Percentiles rank a stretch among this genome's conserved stretches.
Conservation (phyloP, 2,797 vertebrate species). For the Triplophysa yarkandensis region DNA sequence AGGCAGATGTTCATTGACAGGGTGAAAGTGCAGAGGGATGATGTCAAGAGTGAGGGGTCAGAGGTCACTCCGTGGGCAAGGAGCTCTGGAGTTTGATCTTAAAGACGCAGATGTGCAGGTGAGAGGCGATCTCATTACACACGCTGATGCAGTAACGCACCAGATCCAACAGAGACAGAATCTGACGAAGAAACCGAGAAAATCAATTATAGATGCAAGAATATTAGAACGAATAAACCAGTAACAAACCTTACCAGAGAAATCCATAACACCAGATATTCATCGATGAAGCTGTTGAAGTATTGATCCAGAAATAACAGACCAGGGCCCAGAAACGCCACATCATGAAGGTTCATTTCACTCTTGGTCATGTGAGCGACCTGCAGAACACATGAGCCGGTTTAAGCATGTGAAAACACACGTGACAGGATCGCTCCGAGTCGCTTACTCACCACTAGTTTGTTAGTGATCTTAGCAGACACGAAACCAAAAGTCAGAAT, state of each 20-base stretch:
- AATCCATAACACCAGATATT: conserved; percentile 96
- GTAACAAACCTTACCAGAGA: conserved; percentile 84
- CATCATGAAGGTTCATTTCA: conserved; percentile 96
- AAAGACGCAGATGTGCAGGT: conserved; percentile 96
- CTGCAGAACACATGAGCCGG: conserved; percentile 62
- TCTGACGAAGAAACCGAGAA: conserved; percentile 67
- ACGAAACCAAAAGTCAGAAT: conserved; percentile 96
- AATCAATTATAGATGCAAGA: too few relatives aligned
- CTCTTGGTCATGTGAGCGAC: conserved; percentile 99
- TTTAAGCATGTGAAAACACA: neutral
- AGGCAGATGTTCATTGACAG: neutral
- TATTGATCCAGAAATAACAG: conserved; percentile 96
- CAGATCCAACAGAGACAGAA: conserved; percentile 94
- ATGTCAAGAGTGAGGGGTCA: conserved; percentile 23
- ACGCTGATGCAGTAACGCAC: conserved; percentile 96
- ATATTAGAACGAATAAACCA: neutral
- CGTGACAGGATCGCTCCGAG: neutral
- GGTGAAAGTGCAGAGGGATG: conserved; percentile 62
- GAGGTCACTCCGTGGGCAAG: conserved; percentile 72
- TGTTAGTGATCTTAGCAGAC: conserved; percentile 98
- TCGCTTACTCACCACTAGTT: conserved; percentile 89
- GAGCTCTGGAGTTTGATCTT: conserved; percentile 83
- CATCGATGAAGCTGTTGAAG: conserved; percentile 98
- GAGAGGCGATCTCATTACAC: conserved; percentile 96
- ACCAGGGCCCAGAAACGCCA: conserved; percentile 93